Conservation (phyloP, 2,888 invertebrate genomes). For the Zygaena filipendulae region DNA sequence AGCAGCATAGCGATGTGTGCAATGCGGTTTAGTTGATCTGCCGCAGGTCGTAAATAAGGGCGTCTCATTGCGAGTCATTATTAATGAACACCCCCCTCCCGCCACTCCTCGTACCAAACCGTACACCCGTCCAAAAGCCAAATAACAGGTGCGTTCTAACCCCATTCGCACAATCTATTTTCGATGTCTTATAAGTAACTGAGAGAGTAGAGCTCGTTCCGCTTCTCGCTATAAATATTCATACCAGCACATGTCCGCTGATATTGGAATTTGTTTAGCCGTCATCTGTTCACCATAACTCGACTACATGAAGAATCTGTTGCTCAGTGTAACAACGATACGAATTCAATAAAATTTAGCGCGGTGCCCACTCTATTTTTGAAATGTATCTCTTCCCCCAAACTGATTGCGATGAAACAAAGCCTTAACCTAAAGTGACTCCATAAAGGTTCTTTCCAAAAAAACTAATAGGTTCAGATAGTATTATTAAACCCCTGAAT, state of each 20-base stretch:
- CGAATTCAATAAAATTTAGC: too few relatives aligned
- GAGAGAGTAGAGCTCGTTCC: conserved; percentile 57
- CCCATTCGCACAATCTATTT: conserved; percentile 69
- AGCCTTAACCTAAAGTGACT: too few relatives aligned
- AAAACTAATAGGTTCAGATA: too few relatives aligned
- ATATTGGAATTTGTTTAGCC: conserved; percentile 65
- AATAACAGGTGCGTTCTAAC: conserved; percentile 69
- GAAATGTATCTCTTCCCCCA: too few relatives aligned
- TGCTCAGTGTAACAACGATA: too few relatives aligned
- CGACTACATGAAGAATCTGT: too few relatives aligned
- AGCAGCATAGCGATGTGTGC: conserved; percentile 24
- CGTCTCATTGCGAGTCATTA: conserved; percentile 65
- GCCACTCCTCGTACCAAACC: conserved; percentile 33
- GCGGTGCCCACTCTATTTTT: too few relatives aligned
- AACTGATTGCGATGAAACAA: too few relatives aligned
- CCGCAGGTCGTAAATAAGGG: conserved; percentile 64
- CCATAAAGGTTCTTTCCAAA: too few relatives aligned
- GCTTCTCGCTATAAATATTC: conserved; percentile 64
- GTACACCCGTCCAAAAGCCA: conserved; percentile 52
- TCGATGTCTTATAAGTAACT: conserved; percentile 58
- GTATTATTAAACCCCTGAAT: too few relatives aligned
- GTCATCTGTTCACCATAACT: conserved; percentile 61
- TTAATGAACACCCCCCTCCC: conserved; percentile 60
- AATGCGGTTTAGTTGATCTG: conserved; percentile 44
- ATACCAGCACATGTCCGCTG: conserved; percentile 55